Evolutionary conservation across 1,140 invertebrate genomes (phyloP).

Genomic region (Xylocopa sonorina): DNA sequence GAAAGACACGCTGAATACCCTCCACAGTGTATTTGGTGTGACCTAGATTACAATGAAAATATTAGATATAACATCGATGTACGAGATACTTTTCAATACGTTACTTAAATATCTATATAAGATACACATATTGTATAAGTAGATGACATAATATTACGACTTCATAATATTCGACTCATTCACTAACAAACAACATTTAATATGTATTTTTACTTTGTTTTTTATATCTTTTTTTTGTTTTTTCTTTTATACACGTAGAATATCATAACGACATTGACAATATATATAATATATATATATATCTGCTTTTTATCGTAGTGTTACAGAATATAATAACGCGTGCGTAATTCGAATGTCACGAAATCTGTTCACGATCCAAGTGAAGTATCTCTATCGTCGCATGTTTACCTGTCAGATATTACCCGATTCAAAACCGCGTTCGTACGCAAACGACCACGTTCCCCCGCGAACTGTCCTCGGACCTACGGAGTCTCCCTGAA

Average conservation of each 20-base stretch:
- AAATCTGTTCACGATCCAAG: conserved; percentile 36
- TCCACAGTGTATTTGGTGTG: conserved; percentile 75
- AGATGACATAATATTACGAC: conserved; percentile 66
- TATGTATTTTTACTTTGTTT: conserved; percentile 61
- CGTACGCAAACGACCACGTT: background rate
- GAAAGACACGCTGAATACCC: conserved; percentile 48
- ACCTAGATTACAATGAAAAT: conserved; percentile 74
- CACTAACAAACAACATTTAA: conserved; percentile 73
- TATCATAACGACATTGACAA: conserved; percentile 64
- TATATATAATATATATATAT: conserved; percentile 53
- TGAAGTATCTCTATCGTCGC: background rate
- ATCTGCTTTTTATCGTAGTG: conserved; percentile 48
- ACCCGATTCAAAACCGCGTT: background rate
- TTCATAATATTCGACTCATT: conserved; percentile 64
- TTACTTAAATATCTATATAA: conserved; percentile 66
- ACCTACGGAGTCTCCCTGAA: background rate
- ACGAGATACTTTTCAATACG: conserved; percentile 66
- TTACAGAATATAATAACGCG: conserved; percentile 59
- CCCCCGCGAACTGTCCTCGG: background rate
- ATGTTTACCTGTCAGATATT: background rate
- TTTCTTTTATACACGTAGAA: conserved; percentile 67
- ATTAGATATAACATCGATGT: conserved; percentile 71
- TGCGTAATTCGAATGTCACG: conserved; percentile 55
- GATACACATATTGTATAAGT: conserved; percentile 66
- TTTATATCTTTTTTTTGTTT: conserved; percentile 35